Base-by-base conservation (phyloP, 2,888 invertebrate genomes). In the Entomobrya multifasciata region DNA sequence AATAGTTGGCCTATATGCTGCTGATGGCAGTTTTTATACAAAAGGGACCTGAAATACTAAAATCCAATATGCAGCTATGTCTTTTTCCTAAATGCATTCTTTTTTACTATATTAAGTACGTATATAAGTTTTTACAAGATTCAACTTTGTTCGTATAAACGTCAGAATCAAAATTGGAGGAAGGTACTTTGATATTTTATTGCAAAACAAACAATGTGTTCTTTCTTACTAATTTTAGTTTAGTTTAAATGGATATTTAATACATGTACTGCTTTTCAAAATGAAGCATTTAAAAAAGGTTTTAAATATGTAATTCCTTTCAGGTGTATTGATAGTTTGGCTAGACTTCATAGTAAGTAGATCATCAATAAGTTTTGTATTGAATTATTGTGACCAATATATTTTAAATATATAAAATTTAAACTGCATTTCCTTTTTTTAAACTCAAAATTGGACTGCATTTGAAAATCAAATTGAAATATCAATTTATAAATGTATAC, bases 121-220 rank as follows among this genome's bases (percentile, higher is more conserved):
- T n/a, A n/a, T n/a, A 60, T 15, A 27, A 60, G 25, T 27, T n/a
- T 13, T 13, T 27, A 2, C 13, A 27, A 60, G 30, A 11, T 27
- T 60, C 30, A 55, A 36, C n/a, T 57, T 65, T 65, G 62, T 65
- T 36, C 62, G 62, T 6, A 17, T 13, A 15, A 13, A 3, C n/a
- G 15, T 2, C 5, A 2, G 0, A 30, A 65, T 8, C 36, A 30
- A 30, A 47, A 15, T 15, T 3, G 30, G 13, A 62, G 3, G 30
- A 36, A 65, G 36, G 17, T 36, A 20, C n/a, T 3, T 65, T 17
- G 62, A 36, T 17, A 36, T n/a, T 1, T 30, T 17, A 17, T n/a
- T 65, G 62, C 62, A 17, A 36, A 36, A 65, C 62, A 65, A 65
- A 65, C 62, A 36, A 65, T 65, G 62, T 65, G 62, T 65, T 65